Percentiles rank a stretch among this genome's conserved stretches.
Evolutionary conservation across 2,888 invertebrate genomes (phyloP).

Genomic region (Digitonthophagus gazella): DNA sequence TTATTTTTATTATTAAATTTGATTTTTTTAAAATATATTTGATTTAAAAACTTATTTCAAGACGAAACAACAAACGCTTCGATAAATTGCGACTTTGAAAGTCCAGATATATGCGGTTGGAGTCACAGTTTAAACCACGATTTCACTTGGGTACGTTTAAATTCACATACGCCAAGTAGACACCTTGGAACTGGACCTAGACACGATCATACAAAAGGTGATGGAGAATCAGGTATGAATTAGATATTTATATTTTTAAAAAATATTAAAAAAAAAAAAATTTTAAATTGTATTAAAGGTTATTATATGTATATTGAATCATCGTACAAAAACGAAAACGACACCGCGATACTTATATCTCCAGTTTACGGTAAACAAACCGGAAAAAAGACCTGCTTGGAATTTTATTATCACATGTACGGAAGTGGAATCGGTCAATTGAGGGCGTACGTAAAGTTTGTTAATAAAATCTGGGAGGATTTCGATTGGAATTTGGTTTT

Average conservation of each 20-base stretch:
- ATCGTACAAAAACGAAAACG: constrained; percentile 60
- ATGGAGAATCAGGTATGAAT: constrained; percentile 35
- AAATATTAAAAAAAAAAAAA: too few relatives aligned
- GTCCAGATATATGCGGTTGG: constrained; percentile 74
- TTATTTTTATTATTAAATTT: background rate
- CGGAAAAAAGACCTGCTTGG: constrained; percentile 57
- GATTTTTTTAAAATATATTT: background rate
- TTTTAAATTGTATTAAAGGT: too few relatives aligned
- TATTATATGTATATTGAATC: constrained; percentile 84
- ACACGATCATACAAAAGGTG: constrained; percentile 72
- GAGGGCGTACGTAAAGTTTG: constrained; percentile 55
- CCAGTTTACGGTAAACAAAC: constrained; percentile 58
- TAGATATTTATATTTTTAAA: too few relatives aligned
- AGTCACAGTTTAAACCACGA: constrained; percentile 66
- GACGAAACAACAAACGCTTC: constrained; percentile 47
- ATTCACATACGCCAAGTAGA: constrained; percentile 62
- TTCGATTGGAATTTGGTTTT: constrained; percentile 55
- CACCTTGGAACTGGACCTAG: constrained; percentile 70
- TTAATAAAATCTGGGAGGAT: constrained; percentile 47
- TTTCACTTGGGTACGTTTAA: constrained; percentile 72
- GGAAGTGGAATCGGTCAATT: constrained; percentile 62
- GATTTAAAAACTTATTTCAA: constrained; percentile 31
- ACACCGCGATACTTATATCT: constrained; percentile 70
- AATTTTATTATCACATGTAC: constrained; percentile 79
- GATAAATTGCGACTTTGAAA: constrained; percentile 67